Conservation (phyloP, 2,113 vertebrate genomes). For the Trematocara nigrifrons region DNA sequence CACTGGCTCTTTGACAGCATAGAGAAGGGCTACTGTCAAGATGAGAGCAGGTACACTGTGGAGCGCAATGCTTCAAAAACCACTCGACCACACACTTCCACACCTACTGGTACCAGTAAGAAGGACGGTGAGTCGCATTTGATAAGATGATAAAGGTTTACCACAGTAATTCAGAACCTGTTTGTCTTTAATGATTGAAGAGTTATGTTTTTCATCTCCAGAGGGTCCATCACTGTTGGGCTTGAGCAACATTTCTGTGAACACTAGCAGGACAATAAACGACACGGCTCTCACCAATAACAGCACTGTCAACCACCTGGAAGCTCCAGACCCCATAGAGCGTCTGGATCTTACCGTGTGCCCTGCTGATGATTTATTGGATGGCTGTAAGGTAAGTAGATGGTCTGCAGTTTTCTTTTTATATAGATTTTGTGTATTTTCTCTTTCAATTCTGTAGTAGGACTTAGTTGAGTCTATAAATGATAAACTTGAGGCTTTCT, state of each 20-base stretch:
- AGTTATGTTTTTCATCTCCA: neutral
- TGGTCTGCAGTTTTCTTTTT: neutral
- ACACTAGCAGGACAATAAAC: constrained; percentile 77
- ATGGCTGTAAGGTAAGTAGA: constrained; percentile 84
- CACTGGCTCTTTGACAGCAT: constrained; percentile 96
- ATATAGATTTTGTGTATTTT: neutral
- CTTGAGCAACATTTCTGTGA: constrained; percentile 90
- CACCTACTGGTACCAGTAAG: constrained; percentile 74
- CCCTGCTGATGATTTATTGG: constrained; percentile 85
- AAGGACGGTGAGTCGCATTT: constrained; percentile 70
- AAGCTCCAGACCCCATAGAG: constrained; percentile 78
- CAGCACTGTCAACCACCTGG: constrained; percentile 71
- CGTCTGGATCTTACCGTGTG: constrained; percentile 81
- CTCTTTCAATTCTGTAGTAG: neutral
- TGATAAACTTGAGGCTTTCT: neutral
- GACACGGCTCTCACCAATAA: constrained; percentile 78
- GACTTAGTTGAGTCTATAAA: neutral
- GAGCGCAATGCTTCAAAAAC: constrained; percentile 52
- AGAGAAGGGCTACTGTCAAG: constrained; percentile 91
- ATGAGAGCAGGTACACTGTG: constrained; percentile 83
- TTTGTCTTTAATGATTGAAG: neutral
- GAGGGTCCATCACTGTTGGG: constrained; percentile 77
- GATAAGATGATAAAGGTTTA: accelerated
- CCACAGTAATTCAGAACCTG: neutral
- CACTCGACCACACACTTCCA: constrained; percentile 80